Percentiles rank a stretch among this genome's conserved stretches.
phyloP scores from a whole-genome alignment of 1,140 invertebrate genomes.

The Ceratina japonica region DNA sequence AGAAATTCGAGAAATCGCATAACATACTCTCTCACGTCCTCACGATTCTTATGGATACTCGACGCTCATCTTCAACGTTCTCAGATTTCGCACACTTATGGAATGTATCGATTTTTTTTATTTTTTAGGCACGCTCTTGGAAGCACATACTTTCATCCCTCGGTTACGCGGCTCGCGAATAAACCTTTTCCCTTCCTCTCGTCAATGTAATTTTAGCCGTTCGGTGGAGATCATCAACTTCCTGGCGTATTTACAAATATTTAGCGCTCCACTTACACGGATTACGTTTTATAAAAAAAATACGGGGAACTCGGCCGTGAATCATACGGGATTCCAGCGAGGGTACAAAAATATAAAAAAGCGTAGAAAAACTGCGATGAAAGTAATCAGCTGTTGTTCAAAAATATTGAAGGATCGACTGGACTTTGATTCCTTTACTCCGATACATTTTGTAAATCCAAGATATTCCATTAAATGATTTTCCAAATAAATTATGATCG shows the following conservation, averaged over 20 bases:
- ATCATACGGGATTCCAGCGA: neutral
- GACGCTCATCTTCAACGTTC: neutral
- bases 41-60: neutral
- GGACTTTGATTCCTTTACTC: no score
- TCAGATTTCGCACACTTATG: slow-evolving; percentile 48
- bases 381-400: no score
- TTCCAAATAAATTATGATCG: no score
- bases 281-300: neutral
- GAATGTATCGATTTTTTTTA: slow-evolving; percentile 59
- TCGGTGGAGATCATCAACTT: neutral
- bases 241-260: slow-evolving; percentile 14
- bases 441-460: no score
- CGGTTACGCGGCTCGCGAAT: neutral
- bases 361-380: no score
- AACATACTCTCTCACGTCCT: slow-evolving; percentile 54
- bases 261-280: neutral
- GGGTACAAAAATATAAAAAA: slow-evolving; percentile 20
- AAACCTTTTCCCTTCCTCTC: neutral
- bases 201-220: no score
- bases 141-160: slow-evolving; percentile 39
- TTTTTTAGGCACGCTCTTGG: slow-evolving; percentile 41
- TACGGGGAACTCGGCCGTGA: neutral
- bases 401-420: no score
- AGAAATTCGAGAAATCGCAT: slow-evolving; percentile 47
- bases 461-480: no score